phyloP scores from a whole-genome alignment of 1,140 invertebrate species.

The Rhysida immarginata region DNA sequence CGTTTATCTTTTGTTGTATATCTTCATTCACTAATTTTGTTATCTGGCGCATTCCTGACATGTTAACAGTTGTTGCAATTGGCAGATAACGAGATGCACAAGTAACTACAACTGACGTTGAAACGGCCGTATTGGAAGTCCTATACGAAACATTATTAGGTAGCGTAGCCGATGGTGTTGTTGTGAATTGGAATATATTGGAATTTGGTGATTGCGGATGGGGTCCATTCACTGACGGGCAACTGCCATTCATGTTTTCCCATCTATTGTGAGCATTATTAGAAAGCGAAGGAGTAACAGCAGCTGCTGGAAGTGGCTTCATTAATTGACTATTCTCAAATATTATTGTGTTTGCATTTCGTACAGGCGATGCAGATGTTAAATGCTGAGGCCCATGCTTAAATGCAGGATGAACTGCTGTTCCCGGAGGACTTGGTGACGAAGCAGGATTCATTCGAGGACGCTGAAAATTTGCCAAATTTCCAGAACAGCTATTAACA shows the following conservation, averaged over 20 bases:
- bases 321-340: constrained; percentile 1
- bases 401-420: background rate
- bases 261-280: background rate
- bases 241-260: background rate
- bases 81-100: constrained; percentile 12
- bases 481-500: no score
- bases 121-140: background rate
- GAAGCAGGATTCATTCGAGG: background rate
- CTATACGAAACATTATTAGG: background rate
- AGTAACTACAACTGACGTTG: background rate
- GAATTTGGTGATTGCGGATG: background rate
- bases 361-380: background rate
- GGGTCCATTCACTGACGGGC: background rate
- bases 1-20: no score
- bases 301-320: background rate
- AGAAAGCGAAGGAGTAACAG: background rate
- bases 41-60: no score
- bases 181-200: background rate
- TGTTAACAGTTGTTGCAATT: constrained; percentile 14
- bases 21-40: no score
- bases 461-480: no score
- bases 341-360: constrained; percentile 5
- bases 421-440: background rate
- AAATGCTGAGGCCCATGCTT: background rate
- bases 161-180: background rate